Percentiles rank a stretch among this genome's conserved stretches.
phyloP scores from a whole-genome alignment of 2,888 invertebrate genomes.

The Trissoscelio sp. region DNA sequence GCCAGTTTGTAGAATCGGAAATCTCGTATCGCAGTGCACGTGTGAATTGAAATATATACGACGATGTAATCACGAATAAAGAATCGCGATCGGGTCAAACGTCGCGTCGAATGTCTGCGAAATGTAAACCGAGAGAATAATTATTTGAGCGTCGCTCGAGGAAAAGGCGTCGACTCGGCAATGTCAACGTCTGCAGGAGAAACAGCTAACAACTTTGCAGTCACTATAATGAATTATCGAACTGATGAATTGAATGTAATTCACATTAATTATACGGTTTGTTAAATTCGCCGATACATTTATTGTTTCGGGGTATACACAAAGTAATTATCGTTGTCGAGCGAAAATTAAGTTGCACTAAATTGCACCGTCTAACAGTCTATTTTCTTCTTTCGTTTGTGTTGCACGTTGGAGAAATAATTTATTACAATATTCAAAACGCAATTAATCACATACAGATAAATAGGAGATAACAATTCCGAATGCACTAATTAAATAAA shows the following conservation, averaged over 20 bases:
- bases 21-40: conserved; percentile 12
- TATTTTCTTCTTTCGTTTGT: not conserved
- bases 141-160: not conserved
- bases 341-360: not conserved
- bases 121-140: conserved; percentile 10
- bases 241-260: not conserved
- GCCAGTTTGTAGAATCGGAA: conserved; percentile 12
- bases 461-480: conserved; percentile 1
- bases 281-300: not conserved
- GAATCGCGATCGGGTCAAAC: conserved; percentile 7
- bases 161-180: not conserved
- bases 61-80: conserved; percentile 18
- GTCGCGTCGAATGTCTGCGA: conserved; percentile 9
- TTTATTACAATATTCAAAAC: conserved; percentile 3
- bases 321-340: not conserved
- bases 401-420: not conserved
- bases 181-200: not conserved
- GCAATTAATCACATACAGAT: conserved; percentile 11
- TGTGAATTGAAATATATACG: conserved; percentile 24
- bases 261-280: not conserved
- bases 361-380: not conserved
- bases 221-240: not conserved
- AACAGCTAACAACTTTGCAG: not conserved
- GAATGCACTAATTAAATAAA: conserved; percentile 35
- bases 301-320: no score